Conservation (phyloP, 2,888 invertebrate genomes). For the Pollenia amentaria region DNA sequence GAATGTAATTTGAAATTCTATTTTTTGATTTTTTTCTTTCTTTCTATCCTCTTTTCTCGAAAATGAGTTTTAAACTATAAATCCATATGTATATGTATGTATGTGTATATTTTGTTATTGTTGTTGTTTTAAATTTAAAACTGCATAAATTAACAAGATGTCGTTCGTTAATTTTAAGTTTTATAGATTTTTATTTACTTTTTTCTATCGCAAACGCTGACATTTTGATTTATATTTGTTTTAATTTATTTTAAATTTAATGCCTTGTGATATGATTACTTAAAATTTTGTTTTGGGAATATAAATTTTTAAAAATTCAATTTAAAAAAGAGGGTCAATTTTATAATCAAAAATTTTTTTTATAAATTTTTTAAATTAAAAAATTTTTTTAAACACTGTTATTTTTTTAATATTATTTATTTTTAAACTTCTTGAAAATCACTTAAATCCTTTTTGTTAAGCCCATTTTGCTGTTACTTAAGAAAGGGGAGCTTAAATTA, state of each 20-base stretch:
- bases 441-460: constrained; percentile 12
- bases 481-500: constrained; percentile 3
- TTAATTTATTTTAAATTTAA: constrained; percentile 2
- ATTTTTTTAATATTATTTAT: background rate
- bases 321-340: background rate
- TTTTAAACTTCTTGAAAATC: background rate
- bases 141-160: constrained; percentile 23
- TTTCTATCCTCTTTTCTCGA: background rate
- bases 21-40: constrained; percentile 7
- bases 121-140: constrained; percentile 37
- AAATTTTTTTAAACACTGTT: background rate
- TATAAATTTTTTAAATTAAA: too few relatives aligned
- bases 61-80: constrained; percentile 48
- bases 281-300: background rate
- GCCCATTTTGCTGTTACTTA: constrained; percentile 2
- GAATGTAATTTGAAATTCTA: constrained; percentile 20
- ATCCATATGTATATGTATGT: constrained; percentile 40
- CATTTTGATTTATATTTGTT: constrained; percentile 51
- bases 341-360: too few relatives aligned
- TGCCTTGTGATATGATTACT: too few relatives aligned
- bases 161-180: constrained; percentile 46
- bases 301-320: background rate
- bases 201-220: constrained; percentile 28
- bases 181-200: constrained; percentile 46
- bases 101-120: constrained; percentile 11